Conservation (phyloP, 2,888 invertebrate genomes). For the Poecilus cupreus region DNA sequence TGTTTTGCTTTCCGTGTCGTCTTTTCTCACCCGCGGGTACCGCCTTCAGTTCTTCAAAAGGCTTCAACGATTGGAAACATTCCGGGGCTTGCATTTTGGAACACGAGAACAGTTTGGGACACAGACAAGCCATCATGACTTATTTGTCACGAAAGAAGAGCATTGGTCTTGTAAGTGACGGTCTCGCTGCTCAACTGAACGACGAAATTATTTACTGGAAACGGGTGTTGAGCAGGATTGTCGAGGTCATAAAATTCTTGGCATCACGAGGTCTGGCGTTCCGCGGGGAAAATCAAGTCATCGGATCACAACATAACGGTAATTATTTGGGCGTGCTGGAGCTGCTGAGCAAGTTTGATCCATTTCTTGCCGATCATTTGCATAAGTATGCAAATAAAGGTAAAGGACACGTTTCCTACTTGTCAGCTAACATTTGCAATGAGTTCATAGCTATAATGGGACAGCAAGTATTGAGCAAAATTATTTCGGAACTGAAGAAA, state of each 20-base stretch:
- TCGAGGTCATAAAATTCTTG: constrained; percentile 40
- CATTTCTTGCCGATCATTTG: constrained; percentile 38
- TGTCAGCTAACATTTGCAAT: constrained; percentile 44
- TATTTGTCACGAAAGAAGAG: constrained; percentile 14
- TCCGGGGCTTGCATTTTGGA: background rate
- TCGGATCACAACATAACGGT: constrained; percentile 43
- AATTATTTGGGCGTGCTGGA: constrained; percentile 48
- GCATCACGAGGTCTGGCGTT: constrained; percentile 1
- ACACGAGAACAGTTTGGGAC: constrained; percentile 37
- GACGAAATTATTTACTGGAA: constrained; percentile 46
- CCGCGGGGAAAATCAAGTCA: constrained; percentile 33
- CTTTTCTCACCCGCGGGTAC: background rate
- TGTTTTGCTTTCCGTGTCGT: constrained; percentile 1
- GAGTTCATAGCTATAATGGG: constrained; percentile 51
- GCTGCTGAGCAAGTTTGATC: constrained; percentile 38
- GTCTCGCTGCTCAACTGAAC: constrained; percentile 13
- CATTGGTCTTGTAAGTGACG: constrained; percentile 13
- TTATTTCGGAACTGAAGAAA: constrained; percentile 64
- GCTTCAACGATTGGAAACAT: constrained; percentile 50
- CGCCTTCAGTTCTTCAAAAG: background rate
- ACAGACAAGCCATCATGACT: constrained; percentile 24
- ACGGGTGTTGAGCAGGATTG: constrained; percentile 38
- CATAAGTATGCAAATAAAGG: constrained; percentile 39
- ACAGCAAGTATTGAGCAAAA: constrained; percentile 62
- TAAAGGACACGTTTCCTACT: constrained; percentile 39